Conservation (phyloP, 2,113 vertebrate species). For the Lasiurus cinereus region DNA sequence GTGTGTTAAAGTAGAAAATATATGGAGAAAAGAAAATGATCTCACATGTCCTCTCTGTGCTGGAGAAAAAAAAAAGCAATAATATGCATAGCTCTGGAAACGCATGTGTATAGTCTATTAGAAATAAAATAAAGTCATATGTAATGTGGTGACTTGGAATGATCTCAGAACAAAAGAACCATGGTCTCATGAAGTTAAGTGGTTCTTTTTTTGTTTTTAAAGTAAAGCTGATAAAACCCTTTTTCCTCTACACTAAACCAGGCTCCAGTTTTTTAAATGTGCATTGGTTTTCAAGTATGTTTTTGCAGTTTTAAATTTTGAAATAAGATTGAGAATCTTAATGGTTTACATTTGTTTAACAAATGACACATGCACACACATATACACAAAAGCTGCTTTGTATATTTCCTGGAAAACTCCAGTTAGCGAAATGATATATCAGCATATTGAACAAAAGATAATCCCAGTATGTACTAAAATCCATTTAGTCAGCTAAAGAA, state of each 20-base stretch:
- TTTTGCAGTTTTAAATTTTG: not conserved
- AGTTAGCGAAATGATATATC: slow-evolving; percentile 77
- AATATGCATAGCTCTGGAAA: slow-evolving; percentile 44
- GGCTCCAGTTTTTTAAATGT: not conserved
- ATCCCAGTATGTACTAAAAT: slow-evolving; percentile 70
- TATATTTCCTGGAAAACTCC: slow-evolving; percentile 71
- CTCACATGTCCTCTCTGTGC: slow-evolving; percentile 39
- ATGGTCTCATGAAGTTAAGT: slow-evolving; percentile 16
- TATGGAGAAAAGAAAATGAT: slow-evolving; percentile 62
- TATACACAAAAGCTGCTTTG: not conserved
- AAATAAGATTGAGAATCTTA: slow-evolving; percentile 32
- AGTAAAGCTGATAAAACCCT: not conserved
- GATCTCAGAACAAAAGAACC: slow-evolving; percentile 53
- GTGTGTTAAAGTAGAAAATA: slow-evolving; percentile 70
- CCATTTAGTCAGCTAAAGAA: slow-evolving; percentile 78
- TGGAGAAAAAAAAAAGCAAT: slow-evolving; percentile 46
- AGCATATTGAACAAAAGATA: slow-evolving; percentile 77
- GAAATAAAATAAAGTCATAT: slow-evolving; percentile 72
- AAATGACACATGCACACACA: not conserved
- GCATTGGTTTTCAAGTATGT: not conserved
- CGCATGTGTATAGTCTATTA: not conserved
- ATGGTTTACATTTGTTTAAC: not conserved
- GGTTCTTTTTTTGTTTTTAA: slow-evolving; percentile 14
- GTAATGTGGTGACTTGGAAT: slow-evolving; percentile 39
- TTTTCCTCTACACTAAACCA: not conserved